Evolutionary conservation across 2,888 invertebrate genomes (phyloP).

Genomic region (Aleiodes leptofemur): DNA sequence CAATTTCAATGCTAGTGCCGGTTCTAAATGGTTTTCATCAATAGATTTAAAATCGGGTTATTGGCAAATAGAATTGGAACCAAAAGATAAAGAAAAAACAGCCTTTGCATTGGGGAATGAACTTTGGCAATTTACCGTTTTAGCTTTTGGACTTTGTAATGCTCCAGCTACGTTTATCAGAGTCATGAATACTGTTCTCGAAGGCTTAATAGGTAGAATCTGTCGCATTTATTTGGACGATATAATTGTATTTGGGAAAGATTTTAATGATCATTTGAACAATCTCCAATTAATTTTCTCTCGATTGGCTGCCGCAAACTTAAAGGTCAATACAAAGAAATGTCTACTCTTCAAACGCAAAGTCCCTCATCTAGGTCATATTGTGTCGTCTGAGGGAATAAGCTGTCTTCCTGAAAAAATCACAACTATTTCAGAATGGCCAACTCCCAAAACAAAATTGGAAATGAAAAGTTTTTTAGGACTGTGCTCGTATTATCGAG

Average conservation of each 20-base stretch:
- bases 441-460: conserved; percentile 43
- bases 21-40: conserved; percentile 3
- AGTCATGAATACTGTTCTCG: not conserved
- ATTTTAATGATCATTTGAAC: conserved; percentile 1
- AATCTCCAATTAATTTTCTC: not conserved
- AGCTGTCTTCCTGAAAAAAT: not conserved
- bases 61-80: not conserved
- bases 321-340: conserved; percentile 1
- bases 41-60: not conserved
- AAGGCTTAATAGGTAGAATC: not conserved
- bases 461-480: conserved; percentile 55
- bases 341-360: not conserved
- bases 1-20: not conserved
- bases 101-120: conserved; percentile 23
- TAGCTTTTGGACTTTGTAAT: conserved; percentile 37
- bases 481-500: conserved; percentile 54
- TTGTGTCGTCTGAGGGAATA: not conserved
- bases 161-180: conserved; percentile 16
- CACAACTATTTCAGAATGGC: not conserved
- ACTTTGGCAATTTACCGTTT: conserved; percentile 36
- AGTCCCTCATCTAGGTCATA: not conserved
- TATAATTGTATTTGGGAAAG: conserved; percentile 29
- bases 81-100: conserved; percentile 15
- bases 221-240: not conserved
- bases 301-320: not conserved